Conservation (phyloP, 2,888 invertebrate genomes). For the Pammene aurita region DNA sequence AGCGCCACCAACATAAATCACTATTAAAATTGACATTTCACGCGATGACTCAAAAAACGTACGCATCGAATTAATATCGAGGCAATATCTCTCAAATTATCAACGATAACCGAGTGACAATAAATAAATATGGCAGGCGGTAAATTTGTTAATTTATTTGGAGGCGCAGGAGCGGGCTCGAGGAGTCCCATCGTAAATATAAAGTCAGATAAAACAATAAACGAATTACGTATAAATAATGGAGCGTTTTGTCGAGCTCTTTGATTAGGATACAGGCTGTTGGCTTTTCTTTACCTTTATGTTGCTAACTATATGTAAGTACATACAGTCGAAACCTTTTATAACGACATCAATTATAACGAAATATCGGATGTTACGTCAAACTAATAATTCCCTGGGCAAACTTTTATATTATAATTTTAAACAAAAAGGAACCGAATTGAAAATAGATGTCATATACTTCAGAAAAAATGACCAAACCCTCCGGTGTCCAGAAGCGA, state of each 20-base stretch:
- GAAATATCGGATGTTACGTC: too few relatives aligned
- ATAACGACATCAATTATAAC: too few relatives aligned
- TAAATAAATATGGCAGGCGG: conserved; percentile 68
- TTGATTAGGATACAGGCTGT: conserved; percentile 70
- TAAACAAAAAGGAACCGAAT: too few relatives aligned
- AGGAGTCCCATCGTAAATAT: conserved; percentile 75
- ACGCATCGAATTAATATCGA: conserved; percentile 72
- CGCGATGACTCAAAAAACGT: conserved; percentile 66
- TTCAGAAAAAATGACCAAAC: too few relatives aligned
- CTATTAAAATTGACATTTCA: conserved; percentile 78
- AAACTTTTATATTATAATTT: too few relatives aligned
- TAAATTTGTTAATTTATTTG: conserved; percentile 78
- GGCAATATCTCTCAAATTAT: conserved; percentile 73
- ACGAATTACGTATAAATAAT: conserved; percentile 82
- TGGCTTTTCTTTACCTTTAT: background rate
- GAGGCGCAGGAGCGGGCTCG: conserved; percentile 57
- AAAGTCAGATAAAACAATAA: conserved; percentile 82
- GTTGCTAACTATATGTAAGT: background rate
- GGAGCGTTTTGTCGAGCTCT: conserved; percentile 76
- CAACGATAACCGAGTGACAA: conserved; percentile 63
- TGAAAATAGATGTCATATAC: too few relatives aligned
- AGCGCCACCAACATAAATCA: conserved; percentile 66
- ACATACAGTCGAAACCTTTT: too few relatives aligned
- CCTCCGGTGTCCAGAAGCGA: too few relatives aligned
- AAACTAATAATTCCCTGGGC: too few relatives aligned